Evolutionary conservation across 2,113 vertebrate species (phyloP).

Genomic region (Anarhynchus alexandrinus): DNA sequence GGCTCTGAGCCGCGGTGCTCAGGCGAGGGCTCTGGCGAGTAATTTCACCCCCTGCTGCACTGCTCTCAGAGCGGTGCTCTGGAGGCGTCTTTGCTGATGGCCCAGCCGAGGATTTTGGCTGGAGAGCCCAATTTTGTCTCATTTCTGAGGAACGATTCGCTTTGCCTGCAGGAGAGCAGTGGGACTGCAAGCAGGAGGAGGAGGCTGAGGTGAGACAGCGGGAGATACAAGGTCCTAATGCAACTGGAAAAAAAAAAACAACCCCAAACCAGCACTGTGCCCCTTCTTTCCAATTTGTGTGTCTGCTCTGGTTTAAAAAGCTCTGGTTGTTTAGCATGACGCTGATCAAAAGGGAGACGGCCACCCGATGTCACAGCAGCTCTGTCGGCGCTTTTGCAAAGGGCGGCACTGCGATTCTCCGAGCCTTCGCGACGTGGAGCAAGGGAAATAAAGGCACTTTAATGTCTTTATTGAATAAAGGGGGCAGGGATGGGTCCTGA

Average conservation of each 20-base stretch:
- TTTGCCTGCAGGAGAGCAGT: background rate
- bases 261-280: background rate
- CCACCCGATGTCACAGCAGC: background rate
- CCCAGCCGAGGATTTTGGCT: background rate
- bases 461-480: too few relatives aligned
- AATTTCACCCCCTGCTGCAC: background rate
- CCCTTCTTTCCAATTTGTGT: background rate
- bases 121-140: background rate
- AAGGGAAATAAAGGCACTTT: background rate
- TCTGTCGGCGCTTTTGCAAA: background rate
- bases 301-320: background rate
- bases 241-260: background rate
- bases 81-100: background rate
- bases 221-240: background rate
- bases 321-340: background rate
- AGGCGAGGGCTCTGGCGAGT: background rate
- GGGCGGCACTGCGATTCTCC: background rate
- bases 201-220: background rate
- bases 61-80: background rate
- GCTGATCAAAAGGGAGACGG: background rate
- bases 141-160: background rate
- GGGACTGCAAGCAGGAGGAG: background rate
- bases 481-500: background rate
- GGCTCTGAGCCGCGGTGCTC: background rate
- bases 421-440: background rate